A percentile compares a stretch with the other conserved stretches of the same genome.
Conservation (phyloP, 2,113 vertebrate genomes). For the Anhinga anhinga region DNA sequence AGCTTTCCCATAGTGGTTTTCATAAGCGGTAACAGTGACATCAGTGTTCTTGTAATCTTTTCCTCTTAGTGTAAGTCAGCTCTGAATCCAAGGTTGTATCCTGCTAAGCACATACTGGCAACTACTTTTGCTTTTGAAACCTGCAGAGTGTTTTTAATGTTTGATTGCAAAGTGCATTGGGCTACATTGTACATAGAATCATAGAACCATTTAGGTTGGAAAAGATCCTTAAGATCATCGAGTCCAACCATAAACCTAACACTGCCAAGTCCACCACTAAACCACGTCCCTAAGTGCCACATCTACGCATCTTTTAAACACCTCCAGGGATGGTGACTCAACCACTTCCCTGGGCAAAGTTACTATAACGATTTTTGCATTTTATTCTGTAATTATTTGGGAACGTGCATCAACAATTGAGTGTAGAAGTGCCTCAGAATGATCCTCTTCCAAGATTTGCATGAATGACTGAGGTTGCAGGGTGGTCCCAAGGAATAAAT, state of each 20-base stretch:
- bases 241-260: accelerated
- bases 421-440: background rate
- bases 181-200: background rate
- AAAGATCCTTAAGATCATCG: background rate
- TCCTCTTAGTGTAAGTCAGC: background rate
- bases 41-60: background rate
- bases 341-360: background rate
- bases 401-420: background rate
- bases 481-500: background rate
- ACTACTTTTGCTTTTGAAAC: background rate
- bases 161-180: background rate
- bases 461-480: background rate
- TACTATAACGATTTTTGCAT: background rate
- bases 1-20: background rate
- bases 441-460: background rate
- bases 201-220: background rate
- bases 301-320: accelerated
- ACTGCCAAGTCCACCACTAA: background rate
- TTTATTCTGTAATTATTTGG: background rate
- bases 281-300: accelerated
- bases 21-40: background rate
- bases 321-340: background rate
- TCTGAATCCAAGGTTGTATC: background rate
- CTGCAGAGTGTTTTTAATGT: background rate
- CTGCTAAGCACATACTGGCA: background rate